These are phyloP conservation scores for Cancer borealis DNA, from an alignment of 2,888 invertebrate species.

Conservation along the genomic window DNA sequence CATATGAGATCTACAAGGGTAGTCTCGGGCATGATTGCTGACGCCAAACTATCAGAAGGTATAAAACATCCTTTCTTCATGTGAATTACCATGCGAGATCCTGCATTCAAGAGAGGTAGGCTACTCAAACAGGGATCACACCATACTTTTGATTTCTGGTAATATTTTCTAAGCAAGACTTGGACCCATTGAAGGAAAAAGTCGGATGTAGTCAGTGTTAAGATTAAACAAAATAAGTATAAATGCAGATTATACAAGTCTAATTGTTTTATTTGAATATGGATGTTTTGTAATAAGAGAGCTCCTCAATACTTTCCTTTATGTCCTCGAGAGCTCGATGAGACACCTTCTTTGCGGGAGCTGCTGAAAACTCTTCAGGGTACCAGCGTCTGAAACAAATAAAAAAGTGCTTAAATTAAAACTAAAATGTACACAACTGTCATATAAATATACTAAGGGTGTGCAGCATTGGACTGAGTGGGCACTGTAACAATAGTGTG, in stretches of 20 bases:
- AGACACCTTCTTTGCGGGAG: slow-evolving; percentile 84
- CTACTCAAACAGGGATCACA: neutral
- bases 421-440: neutral
- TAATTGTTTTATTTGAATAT: slow-evolving; percentile 68
- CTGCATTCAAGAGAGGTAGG: neutral
- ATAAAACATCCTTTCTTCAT: no score
- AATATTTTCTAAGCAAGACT: neutral
- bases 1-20: no score
- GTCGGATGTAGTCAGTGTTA: neutral
- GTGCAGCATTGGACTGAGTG: no score
- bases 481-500: no score
- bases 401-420: neutral
- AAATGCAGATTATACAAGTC: neutral
- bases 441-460: neutral
- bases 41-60: no score
- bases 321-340: slow-evolving; percentile 84
- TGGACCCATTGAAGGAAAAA: neutral
- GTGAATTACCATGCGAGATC: neutral
- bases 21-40: no score
- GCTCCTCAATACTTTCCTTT: slow-evolving; percentile 81
- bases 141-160: neutral
- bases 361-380: slow-evolving; percentile 82
- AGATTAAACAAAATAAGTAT: neutral
- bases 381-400: slow-evolving; percentile 85
- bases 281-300: slow-evolving; percentile 80